Percentiles rank a stretch among this genome's conserved stretches.
Conservation (phyloP, 2,113 vertebrate species). For the Oxyruncus cristatus region DNA sequence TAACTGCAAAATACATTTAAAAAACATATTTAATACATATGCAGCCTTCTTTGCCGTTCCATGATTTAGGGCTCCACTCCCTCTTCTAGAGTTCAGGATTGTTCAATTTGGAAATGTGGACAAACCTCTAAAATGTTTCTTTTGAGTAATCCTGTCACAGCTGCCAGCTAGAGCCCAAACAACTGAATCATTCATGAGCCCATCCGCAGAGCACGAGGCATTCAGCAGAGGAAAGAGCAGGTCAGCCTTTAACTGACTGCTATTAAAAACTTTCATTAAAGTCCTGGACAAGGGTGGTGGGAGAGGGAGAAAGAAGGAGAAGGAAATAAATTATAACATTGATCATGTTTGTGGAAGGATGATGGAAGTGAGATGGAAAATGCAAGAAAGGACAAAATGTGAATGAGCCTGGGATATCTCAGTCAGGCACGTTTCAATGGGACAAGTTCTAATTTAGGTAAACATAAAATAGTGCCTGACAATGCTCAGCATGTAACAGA, state of each 20-base stretch:
- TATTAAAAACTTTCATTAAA: constrained; percentile 30
- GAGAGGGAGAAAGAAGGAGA: not conserved
- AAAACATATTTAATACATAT: not conserved
- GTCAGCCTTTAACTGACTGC: constrained; percentile 1
- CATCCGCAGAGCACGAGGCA: not conserved
- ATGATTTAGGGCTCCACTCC: not conserved
- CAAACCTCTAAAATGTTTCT: not conserved
- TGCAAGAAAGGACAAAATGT: not conserved
- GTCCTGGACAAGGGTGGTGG: not conserved
- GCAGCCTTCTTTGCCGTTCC: not conserved
- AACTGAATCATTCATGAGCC: constrained; percentile 34
- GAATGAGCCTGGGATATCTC: not conserved
- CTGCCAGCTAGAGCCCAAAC: not conserved
- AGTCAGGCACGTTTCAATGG: not conserved
- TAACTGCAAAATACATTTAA: not conserved
- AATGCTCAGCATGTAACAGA: not conserved
- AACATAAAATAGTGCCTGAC: not conserved
- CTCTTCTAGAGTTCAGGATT: not conserved
- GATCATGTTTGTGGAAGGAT: not conserved
- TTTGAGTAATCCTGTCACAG: not conserved
- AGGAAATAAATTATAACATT: constrained; percentile 8
- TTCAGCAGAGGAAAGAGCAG: not conserved
- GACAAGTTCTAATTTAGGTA: constrained; percentile 42
- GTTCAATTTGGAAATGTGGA: not conserved
- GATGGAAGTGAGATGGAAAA: not conserved